phyloP scores from a whole-genome alignment of 2,113 vertebrate species.

The Greenwoodochromis staneri region DNA sequence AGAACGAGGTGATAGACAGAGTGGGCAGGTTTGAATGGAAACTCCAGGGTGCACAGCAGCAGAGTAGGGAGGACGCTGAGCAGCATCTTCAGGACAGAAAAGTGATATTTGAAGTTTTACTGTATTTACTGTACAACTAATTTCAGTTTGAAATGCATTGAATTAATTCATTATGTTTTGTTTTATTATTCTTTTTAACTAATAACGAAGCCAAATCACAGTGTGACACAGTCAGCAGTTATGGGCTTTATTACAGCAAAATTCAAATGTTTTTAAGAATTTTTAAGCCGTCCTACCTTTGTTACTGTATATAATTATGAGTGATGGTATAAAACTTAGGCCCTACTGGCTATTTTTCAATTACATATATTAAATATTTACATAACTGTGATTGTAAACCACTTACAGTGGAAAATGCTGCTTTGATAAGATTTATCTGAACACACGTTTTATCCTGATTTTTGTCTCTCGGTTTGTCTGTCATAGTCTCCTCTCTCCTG shows the following conservation, averaged over 20 bases:
- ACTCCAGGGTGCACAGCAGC: accelerated
- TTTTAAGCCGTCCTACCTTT: accelerated
- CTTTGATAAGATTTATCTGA: too few relatives aligned
- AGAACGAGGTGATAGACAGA: accelerated
- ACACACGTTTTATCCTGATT: too few relatives aligned
- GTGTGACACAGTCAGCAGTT: accelerated
- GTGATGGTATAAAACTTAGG: accelerated
- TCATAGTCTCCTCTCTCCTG: too few relatives aligned
- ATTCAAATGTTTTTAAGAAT: background rate
- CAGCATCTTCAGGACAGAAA: accelerated
- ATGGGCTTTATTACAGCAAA: background rate
- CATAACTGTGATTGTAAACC: too few relatives aligned
- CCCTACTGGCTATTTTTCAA: accelerated
- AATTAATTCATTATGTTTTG: background rate
- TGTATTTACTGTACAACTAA: background rate
- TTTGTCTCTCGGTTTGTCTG: too few relatives aligned
- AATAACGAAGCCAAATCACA: background rate
- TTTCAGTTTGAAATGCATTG: background rate
- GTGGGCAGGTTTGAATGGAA: accelerated
- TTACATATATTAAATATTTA: background rate
- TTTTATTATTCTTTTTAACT: background rate
- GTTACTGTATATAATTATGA: accelerated
- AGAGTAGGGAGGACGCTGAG: accelerated
- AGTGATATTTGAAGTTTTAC: accelerated
- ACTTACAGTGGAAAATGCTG: too few relatives aligned